These are phyloP conservation scores for Drosophila carrolli DNA, from an alignment of 1,140 invertebrate species.

Conservation along the genomic window DNA sequence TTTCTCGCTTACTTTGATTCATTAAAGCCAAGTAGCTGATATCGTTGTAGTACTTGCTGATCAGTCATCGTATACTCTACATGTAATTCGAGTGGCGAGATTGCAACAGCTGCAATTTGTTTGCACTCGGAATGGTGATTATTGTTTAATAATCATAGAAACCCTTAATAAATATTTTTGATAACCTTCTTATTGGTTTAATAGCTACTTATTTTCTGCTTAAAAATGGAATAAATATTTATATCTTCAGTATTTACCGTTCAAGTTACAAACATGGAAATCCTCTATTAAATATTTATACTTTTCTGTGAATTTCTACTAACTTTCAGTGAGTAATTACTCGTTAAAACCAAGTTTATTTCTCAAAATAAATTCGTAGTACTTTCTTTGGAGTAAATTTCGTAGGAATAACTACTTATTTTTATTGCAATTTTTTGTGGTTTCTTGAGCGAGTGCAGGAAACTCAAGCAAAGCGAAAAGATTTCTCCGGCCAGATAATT, in stretches of 20 bases:
- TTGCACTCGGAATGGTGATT: background rate
- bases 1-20: conserved; percentile 15
- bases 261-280: background rate
- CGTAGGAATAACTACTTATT: conserved; percentile 15
- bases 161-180: background rate
- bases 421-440: conserved; percentile 37
- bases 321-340: conserved; percentile 1
- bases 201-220: too few relatives aligned
- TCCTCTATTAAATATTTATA: conserved; percentile 9
- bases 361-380: conserved; percentile 18
- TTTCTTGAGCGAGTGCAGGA: conserved; percentile 29
- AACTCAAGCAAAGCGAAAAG: conserved; percentile 67
- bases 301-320: background rate
- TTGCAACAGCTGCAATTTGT: conserved; percentile 3
- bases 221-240: background rate
- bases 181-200: too few relatives aligned
- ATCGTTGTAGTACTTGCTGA: background rate
- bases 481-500: conserved; percentile 67
- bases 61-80: conserved; percentile 17
- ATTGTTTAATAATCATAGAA: background rate
- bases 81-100: background rate
- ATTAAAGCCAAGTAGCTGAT: conserved; percentile 3
- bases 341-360: background rate
- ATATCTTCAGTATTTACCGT: background rate
- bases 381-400: conserved; percentile 21